Base-by-base conservation (phyloP, 2,113 vertebrate genomes). In the Hylia prasina region DNA sequence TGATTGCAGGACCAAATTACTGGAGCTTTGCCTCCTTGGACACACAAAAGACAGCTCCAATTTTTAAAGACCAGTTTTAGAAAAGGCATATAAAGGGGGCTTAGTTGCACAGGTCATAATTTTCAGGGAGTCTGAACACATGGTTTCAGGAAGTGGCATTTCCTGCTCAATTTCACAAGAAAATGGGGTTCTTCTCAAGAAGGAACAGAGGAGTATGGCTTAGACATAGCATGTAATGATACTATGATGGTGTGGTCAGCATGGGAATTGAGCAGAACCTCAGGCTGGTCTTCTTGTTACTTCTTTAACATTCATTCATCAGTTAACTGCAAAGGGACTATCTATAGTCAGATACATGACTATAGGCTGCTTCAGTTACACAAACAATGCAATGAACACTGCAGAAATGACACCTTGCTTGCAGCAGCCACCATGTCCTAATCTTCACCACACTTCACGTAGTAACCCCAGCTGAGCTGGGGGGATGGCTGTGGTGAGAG, bases 371-470 rank as follows among this genome's bases (percentile, higher is more conserved):
- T 24, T 21, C 6, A 21, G 16, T 50, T 73, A 64, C 54, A 83
- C 28, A 44, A 37, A 44, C 70, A 54, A 7, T 61, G 47, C 63
- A 73, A 73, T 63, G 47, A 63, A 42, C 1, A 2, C 37, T 63
- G 75, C 6, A 86, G 78, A 77, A 86, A 57, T 42, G 0, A 23
- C 2, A 2, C 23, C 17, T 87, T 60, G 71, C 53, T 35, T n/a
- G 54, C 65, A 70, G 47, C 30, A 85, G 50, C 47, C 39, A 20
- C 42, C 31, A 19, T 8, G 28, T 56, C 61, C 60, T 31, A 7
- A 28, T 57, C 35, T 27, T 22, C 16, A 73, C 14, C 1, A 0
- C 15, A 37, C 9, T 58, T 70, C 39, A 64, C 0, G 0, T 10
- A n/a, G 51, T 5, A 42, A 40, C 21, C 42, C 21, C 42, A 39